A percentile compares a stretch with the other conserved stretches of the same genome.
These are phyloP conservation scores for Gouania willdenowi DNA, from an alignment of 2,797 vertebrate genomes.

Conservation along the genomic window DNA sequence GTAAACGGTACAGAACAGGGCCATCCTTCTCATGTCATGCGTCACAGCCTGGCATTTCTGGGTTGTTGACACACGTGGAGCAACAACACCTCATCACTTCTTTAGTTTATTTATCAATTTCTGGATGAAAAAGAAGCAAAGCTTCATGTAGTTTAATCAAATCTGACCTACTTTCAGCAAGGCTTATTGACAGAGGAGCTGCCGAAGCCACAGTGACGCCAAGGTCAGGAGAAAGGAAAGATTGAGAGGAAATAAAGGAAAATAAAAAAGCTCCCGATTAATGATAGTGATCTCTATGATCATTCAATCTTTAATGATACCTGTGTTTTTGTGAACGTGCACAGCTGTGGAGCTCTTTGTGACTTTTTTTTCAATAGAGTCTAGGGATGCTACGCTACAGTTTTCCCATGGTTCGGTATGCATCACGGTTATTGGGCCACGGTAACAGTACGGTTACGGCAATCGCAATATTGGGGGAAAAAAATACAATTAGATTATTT, in stretches of 20 bases:
- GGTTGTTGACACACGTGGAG: slow-evolving; percentile 45
- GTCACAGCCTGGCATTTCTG: slow-evolving; percentile 22
- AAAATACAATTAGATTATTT: too few species aligned
- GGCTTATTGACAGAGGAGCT: slow-evolving; percentile 22
- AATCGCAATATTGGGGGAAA: too few species aligned
- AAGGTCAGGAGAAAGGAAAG: slow-evolving; percentile 14
- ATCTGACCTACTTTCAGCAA: slow-evolving; percentile 69
- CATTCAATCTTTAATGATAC: too few species aligned
- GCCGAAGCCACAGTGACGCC: slow-evolving; percentile 16
- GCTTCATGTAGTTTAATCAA: slow-evolving; percentile 68
- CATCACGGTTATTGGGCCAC: too few species aligned
- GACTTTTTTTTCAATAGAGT: too few species aligned
- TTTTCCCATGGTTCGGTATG: too few species aligned
- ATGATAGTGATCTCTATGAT: slow-evolving; percentile 23
- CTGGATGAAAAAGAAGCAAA: slow-evolving; percentile 32
- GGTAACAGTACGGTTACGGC: too few species aligned
- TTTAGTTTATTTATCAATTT: slow-evolving; percentile 28
- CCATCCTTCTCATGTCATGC: slow-evolving; percentile 66
- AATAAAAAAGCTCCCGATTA: slow-evolving; percentile 31
- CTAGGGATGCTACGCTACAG: too few species aligned
- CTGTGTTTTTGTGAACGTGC: too few species aligned
- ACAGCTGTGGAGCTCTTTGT: too few species aligned
- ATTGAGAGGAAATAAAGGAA: neutral
- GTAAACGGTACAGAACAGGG: too few species aligned
- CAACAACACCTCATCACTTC: slow-evolving; percentile 40